phyloP scores from a whole-genome alignment of 2,797 vertebrate genomes.

The Chelon labrosus region DNA sequence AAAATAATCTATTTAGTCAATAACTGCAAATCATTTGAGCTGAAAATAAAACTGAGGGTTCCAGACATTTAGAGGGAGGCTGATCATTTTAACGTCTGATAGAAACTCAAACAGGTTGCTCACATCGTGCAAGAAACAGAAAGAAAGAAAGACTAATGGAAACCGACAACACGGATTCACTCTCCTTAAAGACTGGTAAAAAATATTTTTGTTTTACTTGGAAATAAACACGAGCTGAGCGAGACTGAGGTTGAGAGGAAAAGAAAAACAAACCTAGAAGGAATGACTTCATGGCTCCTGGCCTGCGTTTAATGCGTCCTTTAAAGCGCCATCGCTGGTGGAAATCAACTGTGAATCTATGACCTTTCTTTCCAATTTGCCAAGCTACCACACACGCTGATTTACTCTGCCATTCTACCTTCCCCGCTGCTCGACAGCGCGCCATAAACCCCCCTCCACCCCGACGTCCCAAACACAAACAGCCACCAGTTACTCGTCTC shows the following conservation, averaged over 20 bases:
- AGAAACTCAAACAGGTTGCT: too few relatives aligned
- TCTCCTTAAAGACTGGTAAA: too few relatives aligned
- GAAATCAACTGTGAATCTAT: conserved; percentile 43
- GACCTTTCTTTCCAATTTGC: conserved; percentile 55
- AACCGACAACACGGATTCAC: too few relatives aligned
- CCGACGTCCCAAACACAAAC: not conserved
- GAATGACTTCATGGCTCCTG: conserved; percentile 9
- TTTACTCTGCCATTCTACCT: conserved; percentile 22
- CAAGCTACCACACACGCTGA: conserved; percentile 33
- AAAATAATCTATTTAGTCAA: too few relatives aligned
- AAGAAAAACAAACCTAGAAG: not conserved
- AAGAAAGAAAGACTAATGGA: too few relatives aligned
- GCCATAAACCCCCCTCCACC: not conserved
- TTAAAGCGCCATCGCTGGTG: conserved; percentile 28
- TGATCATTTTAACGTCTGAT: too few relatives aligned
- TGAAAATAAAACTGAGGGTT: too few relatives aligned
- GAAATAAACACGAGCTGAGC: too few relatives aligned
- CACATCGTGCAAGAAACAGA: too few relatives aligned
- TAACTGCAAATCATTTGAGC: too few relatives aligned
- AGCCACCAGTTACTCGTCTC: conserved; percentile 48
- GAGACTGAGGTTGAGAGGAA: not conserved
- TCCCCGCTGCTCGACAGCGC: conserved; percentile 5
- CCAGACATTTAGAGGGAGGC: too few relatives aligned
- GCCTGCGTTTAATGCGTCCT: conserved; percentile 37
- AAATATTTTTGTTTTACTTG: too few relatives aligned